A percentile compares a stretch with the other conserved stretches of the same genome.
Evolutionary conservation across 2,797 vertebrate genomes (phyloP).

Genomic region (Anomalospiza imberbis): DNA sequence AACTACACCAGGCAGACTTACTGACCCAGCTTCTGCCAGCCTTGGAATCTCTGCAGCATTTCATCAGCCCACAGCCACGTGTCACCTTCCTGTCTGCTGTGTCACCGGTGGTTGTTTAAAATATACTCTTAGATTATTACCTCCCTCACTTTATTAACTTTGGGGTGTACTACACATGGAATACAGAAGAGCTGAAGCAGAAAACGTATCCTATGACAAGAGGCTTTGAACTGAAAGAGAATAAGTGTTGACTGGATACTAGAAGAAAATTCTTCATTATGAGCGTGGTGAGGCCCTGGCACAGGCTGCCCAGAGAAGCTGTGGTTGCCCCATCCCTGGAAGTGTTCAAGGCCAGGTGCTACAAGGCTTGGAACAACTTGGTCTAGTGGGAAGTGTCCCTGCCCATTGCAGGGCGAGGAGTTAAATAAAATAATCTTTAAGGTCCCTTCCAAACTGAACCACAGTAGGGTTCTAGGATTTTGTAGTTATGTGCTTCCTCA

Average conservation of each 20-base stretch:
- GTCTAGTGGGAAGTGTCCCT: neutral
- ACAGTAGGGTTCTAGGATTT: neutral
- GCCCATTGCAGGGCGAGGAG: accelerated
- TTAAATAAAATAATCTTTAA: neutral
- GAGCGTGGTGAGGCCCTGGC: neutral
- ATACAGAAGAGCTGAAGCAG: neutral
- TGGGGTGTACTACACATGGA: neutral
- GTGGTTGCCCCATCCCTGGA: neutral
- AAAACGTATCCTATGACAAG: neutral
- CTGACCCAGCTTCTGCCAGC: neutral
- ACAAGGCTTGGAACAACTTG: neutral
- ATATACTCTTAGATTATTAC: neutral
- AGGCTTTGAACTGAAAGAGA: neutral
- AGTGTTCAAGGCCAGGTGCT: neutral
- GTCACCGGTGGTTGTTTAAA: neutral
- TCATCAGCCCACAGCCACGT: accelerated
- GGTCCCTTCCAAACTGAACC: neutral
- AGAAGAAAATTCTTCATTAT: neutral
- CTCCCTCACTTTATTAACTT: neutral
- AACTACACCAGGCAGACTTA: neutral
- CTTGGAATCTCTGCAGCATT: neutral
- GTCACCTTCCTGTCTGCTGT: neutral
- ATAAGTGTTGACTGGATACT: neutral
- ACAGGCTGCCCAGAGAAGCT: neutral
- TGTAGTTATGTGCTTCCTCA: neutral